phyloP scores from a whole-genome alignment of 2,888 invertebrate genomes.

The Oxyteleia sp. region DNA sequence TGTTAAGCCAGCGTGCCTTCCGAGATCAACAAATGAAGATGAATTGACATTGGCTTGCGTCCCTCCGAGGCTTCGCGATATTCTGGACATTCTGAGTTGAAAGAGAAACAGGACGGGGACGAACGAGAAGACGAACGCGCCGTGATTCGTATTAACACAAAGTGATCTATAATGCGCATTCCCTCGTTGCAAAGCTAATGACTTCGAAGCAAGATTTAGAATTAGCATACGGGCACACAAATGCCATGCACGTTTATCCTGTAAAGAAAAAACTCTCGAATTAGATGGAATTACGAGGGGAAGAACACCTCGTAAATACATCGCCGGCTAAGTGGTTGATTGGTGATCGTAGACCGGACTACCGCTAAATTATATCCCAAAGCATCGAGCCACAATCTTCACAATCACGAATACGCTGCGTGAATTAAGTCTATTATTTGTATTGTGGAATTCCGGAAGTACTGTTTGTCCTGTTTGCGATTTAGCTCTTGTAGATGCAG shows the following conservation, averaged over 20 bases:
- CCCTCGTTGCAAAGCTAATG: constrained; percentile 12
- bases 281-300: constrained; percentile 87
- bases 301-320: constrained; percentile 88
- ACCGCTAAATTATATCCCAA: constrained; percentile 87
- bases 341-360: constrained; percentile 86
- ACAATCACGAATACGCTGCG: constrained; percentile 76
- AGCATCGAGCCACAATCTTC: constrained; percentile 77
- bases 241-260: constrained; percentile 25
- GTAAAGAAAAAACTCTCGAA: constrained; percentile 77
- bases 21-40: too few relatives aligned
- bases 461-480: too few relatives aligned
- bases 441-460: constrained; percentile 49
- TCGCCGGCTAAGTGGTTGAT: constrained; percentile 87
- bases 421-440: constrained; percentile 56
- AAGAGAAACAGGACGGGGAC: constrained; percentile 13
- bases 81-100: constrained; percentile 3
- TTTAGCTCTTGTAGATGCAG: too few relatives aligned
- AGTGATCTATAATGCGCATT: constrained; percentile 28
- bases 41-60: constrained; percentile 73
- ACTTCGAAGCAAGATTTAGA: constrained; percentile 36
- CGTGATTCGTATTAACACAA: constrained; percentile 24
- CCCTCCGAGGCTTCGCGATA: constrained; percentile 55
- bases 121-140: not conserved
- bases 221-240: constrained; percentile 77
- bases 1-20: too few relatives aligned